A percentile compares a stretch with the other conserved stretches of the same genome.
These are phyloP conservation scores for Xiphophorus birchmanni DNA, from an alignment of 2,797 vertebrate species.

Conservation along the genomic window DNA sequence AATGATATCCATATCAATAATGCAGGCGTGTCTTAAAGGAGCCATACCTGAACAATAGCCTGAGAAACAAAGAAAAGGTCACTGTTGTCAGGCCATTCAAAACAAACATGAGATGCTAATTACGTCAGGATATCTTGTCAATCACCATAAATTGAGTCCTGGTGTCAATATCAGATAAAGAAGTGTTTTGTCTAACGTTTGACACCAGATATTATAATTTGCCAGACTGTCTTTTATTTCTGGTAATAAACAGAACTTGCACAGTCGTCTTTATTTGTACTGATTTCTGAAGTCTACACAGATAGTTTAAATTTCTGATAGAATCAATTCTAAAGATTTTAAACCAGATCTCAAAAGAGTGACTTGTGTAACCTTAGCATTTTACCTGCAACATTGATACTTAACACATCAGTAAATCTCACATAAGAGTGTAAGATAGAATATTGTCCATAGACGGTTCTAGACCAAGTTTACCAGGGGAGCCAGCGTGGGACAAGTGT, in stretches of 20 bases:
- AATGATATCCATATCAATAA: constrained; percentile 69
- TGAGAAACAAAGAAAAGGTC: constrained; percentile 48
- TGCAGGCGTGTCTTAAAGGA: constrained; percentile 62
- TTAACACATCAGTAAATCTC: neutral
- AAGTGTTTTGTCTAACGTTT: constrained; percentile 22
- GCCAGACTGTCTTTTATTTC: constrained; percentile 7
- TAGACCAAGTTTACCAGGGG: too few species aligned
- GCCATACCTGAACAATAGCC: constrained; percentile 54
- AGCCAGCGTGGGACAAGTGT: too few species aligned
- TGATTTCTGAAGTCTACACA: neutral
- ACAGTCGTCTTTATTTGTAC: neutral
- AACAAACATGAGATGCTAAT: constrained; percentile 53
- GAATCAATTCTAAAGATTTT: neutral
- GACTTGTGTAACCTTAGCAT: neutral
- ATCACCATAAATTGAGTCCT: constrained; percentile 53
- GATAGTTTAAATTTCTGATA: neutral
- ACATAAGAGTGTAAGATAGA: neutral
- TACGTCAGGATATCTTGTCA: constrained; percentile 45
- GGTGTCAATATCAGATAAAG: constrained; percentile 31
- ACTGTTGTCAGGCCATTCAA: constrained; percentile 28
- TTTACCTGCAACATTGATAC: neutral
- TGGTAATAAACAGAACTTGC: neutral
- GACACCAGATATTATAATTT: constrained; percentile 28
- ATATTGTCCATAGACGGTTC: neutral
- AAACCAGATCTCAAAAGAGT: neutral